phyloP scores from a whole-genome alignment of 2,888 invertebrate genomes.

The Chaetogeoica ovagalla region DNA sequence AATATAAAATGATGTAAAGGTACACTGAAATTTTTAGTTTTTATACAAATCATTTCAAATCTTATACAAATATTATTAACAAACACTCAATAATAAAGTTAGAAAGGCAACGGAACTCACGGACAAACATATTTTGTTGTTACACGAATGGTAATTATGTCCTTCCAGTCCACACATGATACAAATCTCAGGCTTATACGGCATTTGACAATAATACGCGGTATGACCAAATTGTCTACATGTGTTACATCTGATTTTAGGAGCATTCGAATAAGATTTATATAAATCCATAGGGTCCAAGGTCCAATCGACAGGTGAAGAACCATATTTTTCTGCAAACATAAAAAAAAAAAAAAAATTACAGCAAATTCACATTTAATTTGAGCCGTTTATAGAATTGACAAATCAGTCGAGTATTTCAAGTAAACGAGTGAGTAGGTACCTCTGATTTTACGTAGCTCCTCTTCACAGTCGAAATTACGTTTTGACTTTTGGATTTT shows the following conservation, averaged over 20 bases:
- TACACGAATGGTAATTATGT: slow-evolving; percentile 31
- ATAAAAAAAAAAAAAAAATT: not conserved
- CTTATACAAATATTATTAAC: too few species aligned
- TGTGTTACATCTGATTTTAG: slow-evolving; percentile 18
- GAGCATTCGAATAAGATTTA: slow-evolving; percentile 22
- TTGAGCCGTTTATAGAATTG: not conserved
- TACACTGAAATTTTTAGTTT: too few species aligned
- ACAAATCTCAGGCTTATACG: slow-evolving; percentile 37
- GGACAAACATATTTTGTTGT: slow-evolving; percentile 42
- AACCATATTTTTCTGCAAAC: slow-evolving; percentile 41
- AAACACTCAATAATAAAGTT: too few species aligned
- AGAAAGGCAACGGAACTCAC: slow-evolving; percentile 9
- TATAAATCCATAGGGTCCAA: slow-evolving; percentile 26
- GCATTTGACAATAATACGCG: slow-evolving; percentile 26
- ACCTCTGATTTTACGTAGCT: slow-evolving; percentile 43
- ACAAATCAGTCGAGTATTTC: not conserved
- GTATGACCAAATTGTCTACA: slow-evolving; percentile 39
- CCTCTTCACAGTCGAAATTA: slow-evolving; percentile 43
- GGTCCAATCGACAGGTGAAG: slow-evolving; percentile 22
- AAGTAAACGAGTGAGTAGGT: not conserved
- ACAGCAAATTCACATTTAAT: not conserved
- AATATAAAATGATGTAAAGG: too few species aligned
- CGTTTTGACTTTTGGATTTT: slow-evolving; percentile 46
- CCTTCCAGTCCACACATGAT: slow-evolving; percentile 48
- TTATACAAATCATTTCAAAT: too few species aligned